These are phyloP conservation scores for Spermophilus dauricus DNA, from an alignment of 2,113 vertebrate genomes.

Conservation along the genomic window DNA sequence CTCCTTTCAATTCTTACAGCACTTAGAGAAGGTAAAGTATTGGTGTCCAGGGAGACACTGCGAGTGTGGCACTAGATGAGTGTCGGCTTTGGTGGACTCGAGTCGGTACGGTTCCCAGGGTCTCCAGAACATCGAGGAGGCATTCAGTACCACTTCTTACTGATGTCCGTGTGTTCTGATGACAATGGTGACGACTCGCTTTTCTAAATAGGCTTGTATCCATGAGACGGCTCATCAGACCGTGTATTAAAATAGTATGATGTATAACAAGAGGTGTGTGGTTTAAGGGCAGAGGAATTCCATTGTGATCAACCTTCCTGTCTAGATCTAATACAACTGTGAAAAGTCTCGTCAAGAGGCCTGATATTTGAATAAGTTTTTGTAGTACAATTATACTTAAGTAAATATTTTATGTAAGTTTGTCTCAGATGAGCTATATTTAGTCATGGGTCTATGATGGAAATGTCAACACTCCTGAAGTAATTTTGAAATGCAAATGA, in stretches of 20 bases:
- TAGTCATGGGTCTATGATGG: constrained; percentile 18
- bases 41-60: not conserved
- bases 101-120: not conserved
- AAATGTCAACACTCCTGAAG: not conserved
- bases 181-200: not conserved
- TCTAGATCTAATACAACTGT: constrained; percentile 35
- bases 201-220: not conserved
- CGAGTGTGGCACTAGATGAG: not conserved
- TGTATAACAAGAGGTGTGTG: not conserved
- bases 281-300: constrained; percentile 53
- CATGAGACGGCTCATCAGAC: constrained; percentile 7
- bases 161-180: not conserved
- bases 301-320: not conserved
- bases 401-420: constrained; percentile 64
- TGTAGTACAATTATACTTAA: constrained; percentile 53
- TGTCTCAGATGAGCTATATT: not conserved
- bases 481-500: constrained; percentile 64
- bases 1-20: not conserved
- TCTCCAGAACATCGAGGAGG: not conserved
- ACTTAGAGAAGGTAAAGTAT: not conserved
- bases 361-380: constrained; percentile 39
- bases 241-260: not conserved
- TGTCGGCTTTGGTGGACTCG: rapidly evolving
- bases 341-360: not conserved
- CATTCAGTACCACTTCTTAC: not conserved